Base-by-base conservation (phyloP, 2,113 vertebrate species). In the Lates calcarifer region DNA sequence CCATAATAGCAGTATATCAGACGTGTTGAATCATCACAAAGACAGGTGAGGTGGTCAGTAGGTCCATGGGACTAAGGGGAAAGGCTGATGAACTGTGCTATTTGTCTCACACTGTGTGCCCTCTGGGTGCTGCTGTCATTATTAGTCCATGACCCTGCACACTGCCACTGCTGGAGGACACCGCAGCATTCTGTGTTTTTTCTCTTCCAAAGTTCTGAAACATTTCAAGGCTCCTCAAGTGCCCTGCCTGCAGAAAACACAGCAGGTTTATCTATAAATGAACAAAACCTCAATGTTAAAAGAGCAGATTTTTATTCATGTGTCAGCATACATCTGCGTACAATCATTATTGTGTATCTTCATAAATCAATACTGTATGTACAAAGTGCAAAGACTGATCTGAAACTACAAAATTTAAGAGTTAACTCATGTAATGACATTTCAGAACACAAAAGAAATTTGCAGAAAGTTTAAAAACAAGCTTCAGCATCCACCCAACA, bases 301-400 rank as follows among this genome's bases (percentile, higher is more conserved):
- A 85, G 69, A 62, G 41, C 39, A 35, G 62, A 56, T n/a, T 70
- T 89, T 86, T 82, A 85, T 90, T 89, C 2, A 39, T 75, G 57
- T 77, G 35, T 61, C 20, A 3, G 17, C 39, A 71, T 47, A 66
- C 37, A 63, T 60, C n/a, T n/a, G 8, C 3, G 14, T 77, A 62
- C 72, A 86, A 73, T 84, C 69, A 81, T 35, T 17, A 35, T 11
- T 6, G 55, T 60, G 9, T 17, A 63, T 57, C n/a, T 84, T 51
- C 64, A 47, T 29, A 11, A 56, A 60, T 58, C 76, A 69, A 56
- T 28, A 45, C 20, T 22, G 18, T 77, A 71, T 82, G 26, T 78
- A 81, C 82, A 87, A 90, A 90, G 86, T 83, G 83, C 82, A 86
- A 89, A 82, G 67, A 51, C 24, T 20, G 13, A 67, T 67, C 61